These are phyloP conservation scores for Dione juno DNA, from an alignment of 2,888 invertebrate species.

Conservation along the genomic window DNA sequence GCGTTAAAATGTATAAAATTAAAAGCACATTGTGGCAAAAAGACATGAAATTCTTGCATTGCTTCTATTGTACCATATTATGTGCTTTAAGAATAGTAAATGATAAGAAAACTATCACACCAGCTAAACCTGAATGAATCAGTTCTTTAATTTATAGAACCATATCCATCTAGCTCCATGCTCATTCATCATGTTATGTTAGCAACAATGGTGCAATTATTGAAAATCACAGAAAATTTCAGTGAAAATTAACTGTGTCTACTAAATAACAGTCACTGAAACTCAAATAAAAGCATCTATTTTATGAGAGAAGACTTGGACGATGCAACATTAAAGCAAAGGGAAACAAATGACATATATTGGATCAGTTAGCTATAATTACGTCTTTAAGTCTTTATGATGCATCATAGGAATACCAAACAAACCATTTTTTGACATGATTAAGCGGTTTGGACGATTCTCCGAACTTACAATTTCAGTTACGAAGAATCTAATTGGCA, in stretches of 20 bases:
- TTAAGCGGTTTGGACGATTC: conserved; percentile 33
- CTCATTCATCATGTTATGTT: conserved; percentile 43
- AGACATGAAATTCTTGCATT: conserved; percentile 36
- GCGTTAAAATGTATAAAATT: conserved; percentile 35
- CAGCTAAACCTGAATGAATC: conserved; percentile 39
- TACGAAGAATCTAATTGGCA: conserved; percentile 36
- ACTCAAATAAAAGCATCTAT: conserved; percentile 43
- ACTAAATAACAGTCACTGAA: conserved; percentile 35
- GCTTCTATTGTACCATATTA: conserved; percentile 40
- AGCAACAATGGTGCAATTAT: conserved; percentile 45
- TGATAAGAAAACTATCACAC: conserved; percentile 42
- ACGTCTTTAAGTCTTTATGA: conserved; percentile 27
- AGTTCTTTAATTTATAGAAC: conserved; percentile 33
- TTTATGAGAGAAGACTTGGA: conserved; percentile 36
- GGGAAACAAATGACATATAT: conserved; percentile 32
- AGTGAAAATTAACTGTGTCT: conserved; percentile 39
- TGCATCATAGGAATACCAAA: conserved; percentile 24
- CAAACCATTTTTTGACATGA: conserved; percentile 34
- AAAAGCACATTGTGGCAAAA: conserved; percentile 38
- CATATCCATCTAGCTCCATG: conserved; percentile 45
- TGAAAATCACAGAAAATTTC: conserved; percentile 40
- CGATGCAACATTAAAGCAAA: conserved; percentile 42
- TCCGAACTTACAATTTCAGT: conserved; percentile 28
- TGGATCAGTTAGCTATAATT: conserved; percentile 32
- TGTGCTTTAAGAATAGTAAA: conserved; percentile 42